Evolutionary conservation across 2,888 invertebrate species (phyloP).

Genomic region (Eupithecia subumbrata): DNA sequence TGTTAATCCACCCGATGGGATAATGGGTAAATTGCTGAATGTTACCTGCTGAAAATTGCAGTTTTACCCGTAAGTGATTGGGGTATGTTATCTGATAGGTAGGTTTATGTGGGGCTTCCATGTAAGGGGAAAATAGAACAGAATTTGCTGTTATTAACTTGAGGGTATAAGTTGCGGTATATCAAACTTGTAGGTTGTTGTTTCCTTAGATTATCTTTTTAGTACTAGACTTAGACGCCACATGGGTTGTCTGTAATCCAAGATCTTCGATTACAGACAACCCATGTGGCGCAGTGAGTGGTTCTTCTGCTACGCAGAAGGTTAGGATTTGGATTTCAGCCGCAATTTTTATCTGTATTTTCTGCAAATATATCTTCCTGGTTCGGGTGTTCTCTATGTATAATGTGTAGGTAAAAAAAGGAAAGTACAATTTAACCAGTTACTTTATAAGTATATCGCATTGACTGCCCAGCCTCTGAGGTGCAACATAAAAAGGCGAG

Average conservation of each 20-base stretch:
- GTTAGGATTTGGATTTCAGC: not conserved
- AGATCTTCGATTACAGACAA: not conserved
- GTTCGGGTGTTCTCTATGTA: not conserved
- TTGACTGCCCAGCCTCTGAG: too few species aligned
- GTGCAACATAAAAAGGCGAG: too few species aligned
- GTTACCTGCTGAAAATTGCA: constrained; percentile 14
- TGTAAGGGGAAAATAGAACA: not conserved
- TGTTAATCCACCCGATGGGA: constrained; percentile 19
- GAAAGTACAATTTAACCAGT: not conserved
- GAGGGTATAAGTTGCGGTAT: not conserved
- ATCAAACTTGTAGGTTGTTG: not conserved
- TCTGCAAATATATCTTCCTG: not conserved
- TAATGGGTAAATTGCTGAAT: constrained; percentile 26
- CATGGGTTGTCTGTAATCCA: too few species aligned
- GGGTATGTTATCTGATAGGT: constrained; percentile 12
- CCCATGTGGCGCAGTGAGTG: not conserved
- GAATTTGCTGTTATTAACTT: not conserved
- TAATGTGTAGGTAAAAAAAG: not conserved
- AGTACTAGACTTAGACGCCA: too few species aligned
- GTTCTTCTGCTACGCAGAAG: not conserved
- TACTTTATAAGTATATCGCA: too few species aligned
- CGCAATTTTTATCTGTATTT: not conserved
- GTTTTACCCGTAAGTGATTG: constrained; percentile 11
- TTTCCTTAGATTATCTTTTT: not conserved
- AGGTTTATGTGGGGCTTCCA: not conserved